Percentiles rank a stretch among this genome's conserved stretches.
These are phyloP conservation scores for Drosophila robusta DNA, from an alignment of 2,888 invertebrate species.

Conservation along the genomic window DNA sequence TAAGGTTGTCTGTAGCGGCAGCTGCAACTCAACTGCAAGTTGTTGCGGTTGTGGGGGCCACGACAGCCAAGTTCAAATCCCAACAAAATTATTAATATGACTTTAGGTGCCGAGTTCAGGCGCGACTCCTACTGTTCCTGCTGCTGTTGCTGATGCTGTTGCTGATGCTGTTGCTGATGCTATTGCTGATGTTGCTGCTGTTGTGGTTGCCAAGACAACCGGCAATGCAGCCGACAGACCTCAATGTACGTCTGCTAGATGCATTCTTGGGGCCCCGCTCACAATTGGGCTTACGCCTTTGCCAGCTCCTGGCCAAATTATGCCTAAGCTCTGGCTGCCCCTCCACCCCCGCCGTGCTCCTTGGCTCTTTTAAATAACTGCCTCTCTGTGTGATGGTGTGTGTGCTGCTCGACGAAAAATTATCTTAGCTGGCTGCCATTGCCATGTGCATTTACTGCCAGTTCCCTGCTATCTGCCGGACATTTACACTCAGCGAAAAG, in stretches of 20 bases:
- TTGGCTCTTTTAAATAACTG: slow-evolving; percentile 50
- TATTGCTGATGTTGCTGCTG: slow-evolving; percentile 15
- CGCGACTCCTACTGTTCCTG: slow-evolving; percentile 25
- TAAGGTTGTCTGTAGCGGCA: slow-evolving; percentile 28
- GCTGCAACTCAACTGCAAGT: slow-evolving; percentile 49
- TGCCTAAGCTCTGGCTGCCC: slow-evolving; percentile 51
- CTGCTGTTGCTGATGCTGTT: slow-evolving; percentile 20
- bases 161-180: slow-evolving; percentile 18
- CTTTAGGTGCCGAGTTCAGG: slow-evolving; percentile 65
- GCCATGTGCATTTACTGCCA: slow-evolving; percentile 52
- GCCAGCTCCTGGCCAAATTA: slow-evolving; percentile 63
- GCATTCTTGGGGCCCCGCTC: slow-evolving; percentile 32
- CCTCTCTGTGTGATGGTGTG: not conserved
- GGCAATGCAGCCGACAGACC: slow-evolving; percentile 46
- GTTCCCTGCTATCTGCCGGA: slow-evolving; percentile 5
- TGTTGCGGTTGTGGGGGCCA: slow-evolving; percentile 52
- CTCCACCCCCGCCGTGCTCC: slow-evolving; percentile 7
- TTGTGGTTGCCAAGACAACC: slow-evolving; percentile 65
- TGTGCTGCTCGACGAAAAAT: slow-evolving; percentile 40
- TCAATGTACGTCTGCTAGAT: slow-evolving; percentile 49
- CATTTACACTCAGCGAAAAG: slow-evolving; percentile 4
- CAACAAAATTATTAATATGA: slow-evolving; percentile 77
- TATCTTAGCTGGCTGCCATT: slow-evolving; percentile 45
- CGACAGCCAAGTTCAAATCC: slow-evolving; percentile 55
- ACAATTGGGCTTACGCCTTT: slow-evolving; percentile 30